A percentile compares a stretch with the other conserved stretches of the same genome.
Evolutionary conservation across 2,113 vertebrate genomes (phyloP).

Genomic region (Hyperopisus bebe): DNA sequence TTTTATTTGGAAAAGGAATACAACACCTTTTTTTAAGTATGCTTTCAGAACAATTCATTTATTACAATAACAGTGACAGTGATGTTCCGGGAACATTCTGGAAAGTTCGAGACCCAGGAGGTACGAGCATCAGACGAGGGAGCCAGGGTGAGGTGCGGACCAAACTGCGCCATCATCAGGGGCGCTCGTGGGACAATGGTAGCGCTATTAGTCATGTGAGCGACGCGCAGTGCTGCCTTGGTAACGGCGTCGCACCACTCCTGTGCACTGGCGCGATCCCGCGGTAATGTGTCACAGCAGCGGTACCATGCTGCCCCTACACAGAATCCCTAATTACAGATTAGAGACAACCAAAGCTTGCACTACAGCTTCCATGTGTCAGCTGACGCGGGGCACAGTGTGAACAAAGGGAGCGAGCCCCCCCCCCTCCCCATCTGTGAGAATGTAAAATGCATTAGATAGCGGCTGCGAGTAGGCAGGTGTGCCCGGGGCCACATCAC

Average conservation of each 20-base stretch:
- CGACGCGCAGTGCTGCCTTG: constrained; percentile 19
- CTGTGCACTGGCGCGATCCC: constrained; percentile 15
- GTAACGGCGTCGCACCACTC: constrained; percentile 27
- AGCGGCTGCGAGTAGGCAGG: constrained; percentile 50
- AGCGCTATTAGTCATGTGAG: constrained; percentile 21
- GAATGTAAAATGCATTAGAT: constrained; percentile 51
- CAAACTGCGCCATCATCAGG: background rate
- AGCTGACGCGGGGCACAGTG: constrained; percentile 44
- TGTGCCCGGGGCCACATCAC: constrained; percentile 44
- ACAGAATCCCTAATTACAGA: constrained; percentile 50
- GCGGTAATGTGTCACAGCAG: background rate
- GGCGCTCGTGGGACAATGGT: constrained; percentile 1
- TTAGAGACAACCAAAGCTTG: constrained; percentile 45
- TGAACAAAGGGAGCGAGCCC: constrained; percentile 30
- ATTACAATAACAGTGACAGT: background rate
- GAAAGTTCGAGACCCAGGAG: background rate
- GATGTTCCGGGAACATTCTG: background rate
- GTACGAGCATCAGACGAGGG: background rate
- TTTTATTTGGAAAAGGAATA: background rate
- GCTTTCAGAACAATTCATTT: background rate
- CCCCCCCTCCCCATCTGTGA: constrained; percentile 32
- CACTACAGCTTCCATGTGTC: constrained; percentile 47
- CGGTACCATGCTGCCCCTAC: constrained; percentile 26
- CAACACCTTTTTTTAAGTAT: background rate
- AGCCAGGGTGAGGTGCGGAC: background rate